These are phyloP conservation scores for Drosophila neonasuta DNA, from an alignment of 2,888 invertebrate species.

Conservation along the genomic window DNA sequence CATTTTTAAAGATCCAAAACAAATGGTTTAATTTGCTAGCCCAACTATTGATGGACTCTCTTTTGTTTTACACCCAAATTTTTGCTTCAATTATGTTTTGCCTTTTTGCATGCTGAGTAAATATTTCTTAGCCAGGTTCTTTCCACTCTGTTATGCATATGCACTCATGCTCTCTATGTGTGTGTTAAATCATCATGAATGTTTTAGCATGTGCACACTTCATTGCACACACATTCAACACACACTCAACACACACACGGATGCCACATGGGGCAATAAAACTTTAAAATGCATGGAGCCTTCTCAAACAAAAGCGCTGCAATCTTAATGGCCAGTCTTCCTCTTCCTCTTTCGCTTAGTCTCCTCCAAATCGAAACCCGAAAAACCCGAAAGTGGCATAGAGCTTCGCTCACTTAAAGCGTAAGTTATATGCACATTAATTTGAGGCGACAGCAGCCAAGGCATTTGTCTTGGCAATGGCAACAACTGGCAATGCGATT, in stretches of 20 bases:
- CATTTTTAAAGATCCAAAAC: conserved; percentile 23
- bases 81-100: conserved; percentile 67
- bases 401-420: conserved; percentile 32
- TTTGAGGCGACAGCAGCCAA: conserved; percentile 63
- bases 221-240: conserved; percentile 54
- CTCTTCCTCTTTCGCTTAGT: too few species aligned
- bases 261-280: conserved; percentile 61
- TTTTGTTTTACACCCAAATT: background rate
- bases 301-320: conserved; percentile 54
- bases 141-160: conserved; percentile 33
- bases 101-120: conserved; percentile 69
- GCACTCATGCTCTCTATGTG: background rate
- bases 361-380: background rate
- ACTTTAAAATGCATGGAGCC: conserved; percentile 74
- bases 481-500: conserved; percentile 24
- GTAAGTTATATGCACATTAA: conserved; percentile 70
- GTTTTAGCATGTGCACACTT: conserved; percentile 69
- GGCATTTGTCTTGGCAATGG: conserved; percentile 62
- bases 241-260: too few species aligned
- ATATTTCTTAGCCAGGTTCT: conserved; percentile 59
- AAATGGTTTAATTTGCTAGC: too few species aligned
- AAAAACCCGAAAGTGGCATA: background rate
- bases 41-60: too few species aligned
- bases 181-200: conserved; percentile 69
- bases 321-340: conserved; percentile 55